Evolutionary conservation across 92 coral and sea anemone species (phyloP), one percentile per base, ranked within the genome.

Genomic region (Blastomussa wellsi): DNA sequence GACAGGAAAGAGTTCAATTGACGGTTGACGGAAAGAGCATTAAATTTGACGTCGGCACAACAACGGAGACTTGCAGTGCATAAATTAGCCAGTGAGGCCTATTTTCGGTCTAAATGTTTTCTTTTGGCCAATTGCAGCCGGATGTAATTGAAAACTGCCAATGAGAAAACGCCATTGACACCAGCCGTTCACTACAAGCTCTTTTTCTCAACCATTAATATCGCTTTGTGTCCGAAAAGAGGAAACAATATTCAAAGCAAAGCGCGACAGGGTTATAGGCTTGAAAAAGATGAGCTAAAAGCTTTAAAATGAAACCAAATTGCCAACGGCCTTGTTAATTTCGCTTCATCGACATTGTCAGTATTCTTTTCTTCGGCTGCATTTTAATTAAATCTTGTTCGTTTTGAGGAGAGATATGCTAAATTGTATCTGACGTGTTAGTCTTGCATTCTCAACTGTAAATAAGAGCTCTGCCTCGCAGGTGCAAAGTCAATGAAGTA

Each of bases 81-180:
- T 83, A 83, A 42, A 83, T 83, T 83, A 83, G 73, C 87, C 28
- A 2, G 62, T 47, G 65, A 60, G 62, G 64, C 60, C 79, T 62
- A 57, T 83, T 83, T 83, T 49, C 41, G 53, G 72, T 60, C 62
- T 73, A 16, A 71, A 71, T 51, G 65, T 83, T 83, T 74, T 83
- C 9, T 29, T 44, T 42, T 59, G 37, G 60, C 59, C 80, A 75
- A 83, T 55, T 19, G 73, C 29, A 60, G 77, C 62, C 60, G 80
- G 87, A 83, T 74, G 79, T 36, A 60, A 78, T 7, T 20, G 22
- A 16, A 38, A 74, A 17, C 80, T 17, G 60, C 87, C 87, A 83
- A 83, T 83, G 42, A 36, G 65, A 71, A 16, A 26, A 22, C 29
- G 38, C 51, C 68, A 52, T 41, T 35, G 42, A 52, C 74, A 24